A percentile compares a stretch with the other conserved stretches of the same genome.
phyloP scores from a whole-genome alignment of 2,113 vertebrate genomes.

The Odobenus rosmarus region DNA sequence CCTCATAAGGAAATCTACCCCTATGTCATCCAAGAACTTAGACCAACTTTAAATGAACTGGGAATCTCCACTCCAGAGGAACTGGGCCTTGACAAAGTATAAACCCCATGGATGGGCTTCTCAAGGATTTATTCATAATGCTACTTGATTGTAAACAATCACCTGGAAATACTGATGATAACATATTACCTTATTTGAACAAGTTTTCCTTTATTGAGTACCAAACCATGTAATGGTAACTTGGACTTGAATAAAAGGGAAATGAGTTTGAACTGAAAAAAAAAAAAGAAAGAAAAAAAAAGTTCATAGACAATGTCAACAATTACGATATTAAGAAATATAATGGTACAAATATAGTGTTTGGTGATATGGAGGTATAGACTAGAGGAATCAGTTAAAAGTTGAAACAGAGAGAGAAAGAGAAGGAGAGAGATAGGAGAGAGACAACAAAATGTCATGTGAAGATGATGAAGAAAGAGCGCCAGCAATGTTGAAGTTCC shows the following conservation, averaged over 20 bases:
- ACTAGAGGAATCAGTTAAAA: not conserved
- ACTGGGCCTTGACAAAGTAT: constrained; percentile 94
- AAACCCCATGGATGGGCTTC: constrained; percentile 79
- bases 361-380: not conserved
- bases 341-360: not conserved
- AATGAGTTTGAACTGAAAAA: constrained; percentile 82
- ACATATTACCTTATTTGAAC: constrained; percentile 82
- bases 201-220: constrained; percentile 86
- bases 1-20: constrained; percentile 98
- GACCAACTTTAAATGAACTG: constrained; percentile 95
- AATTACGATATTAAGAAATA: not conserved
- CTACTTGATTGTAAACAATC: constrained; percentile 79
- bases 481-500: not conserved
- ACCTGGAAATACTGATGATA: constrained; percentile 82
- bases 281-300: no score
- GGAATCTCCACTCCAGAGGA: constrained; percentile 98
- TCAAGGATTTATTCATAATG: constrained; percentile 65
- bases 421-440: not conserved
- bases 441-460: not conserved
- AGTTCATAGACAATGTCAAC: not conserved
- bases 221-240: constrained; percentile 71
- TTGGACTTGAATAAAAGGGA: constrained; percentile 88
- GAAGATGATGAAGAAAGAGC: not conserved
- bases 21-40: constrained; percentile 96
- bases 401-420: not conserved